phyloP scores from a whole-genome alignment of 2,888 invertebrate species.

The Neoitamus cyanurus region DNA sequence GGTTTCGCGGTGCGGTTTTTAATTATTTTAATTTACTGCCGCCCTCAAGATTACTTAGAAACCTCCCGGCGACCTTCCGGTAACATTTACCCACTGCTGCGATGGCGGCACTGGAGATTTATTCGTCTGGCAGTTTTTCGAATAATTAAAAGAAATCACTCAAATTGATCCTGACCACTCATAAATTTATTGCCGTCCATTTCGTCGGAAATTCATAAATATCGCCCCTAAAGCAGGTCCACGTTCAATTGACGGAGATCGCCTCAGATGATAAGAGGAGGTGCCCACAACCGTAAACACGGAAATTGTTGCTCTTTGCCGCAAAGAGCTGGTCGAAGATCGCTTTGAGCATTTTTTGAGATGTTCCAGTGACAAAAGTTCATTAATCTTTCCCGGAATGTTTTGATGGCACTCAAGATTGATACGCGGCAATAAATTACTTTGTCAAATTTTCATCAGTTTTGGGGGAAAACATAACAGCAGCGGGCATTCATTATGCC shows the following conservation, averaged over 20 bases:
- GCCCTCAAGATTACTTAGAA: background rate
- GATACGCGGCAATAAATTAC: constrained; percentile 8
- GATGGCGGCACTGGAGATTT: background rate
- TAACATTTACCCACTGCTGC: background rate
- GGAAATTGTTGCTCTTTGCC: background rate
- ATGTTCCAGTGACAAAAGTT: constrained; percentile 14
- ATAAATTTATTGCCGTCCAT: constrained; percentile 1
- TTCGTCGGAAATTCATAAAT: background rate
- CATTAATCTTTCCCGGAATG: constrained; percentile 16
- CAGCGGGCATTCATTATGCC: background rate
- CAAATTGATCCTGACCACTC: background rate
- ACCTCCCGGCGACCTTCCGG: background rate
- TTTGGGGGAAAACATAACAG: background rate
- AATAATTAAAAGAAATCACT: background rate
- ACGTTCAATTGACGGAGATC: background rate
- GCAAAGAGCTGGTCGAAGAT: background rate
- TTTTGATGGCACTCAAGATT: constrained; percentile 15
- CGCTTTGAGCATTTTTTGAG: background rate
- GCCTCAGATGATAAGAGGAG: background rate
- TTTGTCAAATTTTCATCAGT: background rate
- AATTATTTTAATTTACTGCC: constrained; percentile 26
- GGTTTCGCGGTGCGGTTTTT: background rate
- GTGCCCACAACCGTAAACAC: background rate
- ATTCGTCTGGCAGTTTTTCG: background rate
- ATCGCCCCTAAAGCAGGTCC: background rate